These are phyloP conservation scores for Callorhinus ursinus DNA, from an alignment of 2,113 vertebrate genomes.

Conservation along the genomic window DNA sequence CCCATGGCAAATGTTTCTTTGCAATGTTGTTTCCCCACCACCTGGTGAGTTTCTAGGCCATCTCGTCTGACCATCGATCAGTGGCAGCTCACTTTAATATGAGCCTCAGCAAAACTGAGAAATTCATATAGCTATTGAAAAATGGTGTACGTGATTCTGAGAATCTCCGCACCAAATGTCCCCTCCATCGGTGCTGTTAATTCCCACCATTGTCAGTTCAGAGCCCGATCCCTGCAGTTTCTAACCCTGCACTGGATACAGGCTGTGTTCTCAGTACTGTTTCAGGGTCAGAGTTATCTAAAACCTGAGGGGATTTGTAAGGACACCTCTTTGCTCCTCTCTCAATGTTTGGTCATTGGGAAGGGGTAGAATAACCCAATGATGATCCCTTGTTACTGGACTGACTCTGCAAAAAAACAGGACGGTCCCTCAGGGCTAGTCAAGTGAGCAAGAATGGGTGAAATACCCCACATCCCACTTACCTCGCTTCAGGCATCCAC, in stretches of 20 bases:
- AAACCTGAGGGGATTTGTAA: neutral
- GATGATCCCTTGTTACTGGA: neutral
- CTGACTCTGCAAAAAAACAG: neutral
- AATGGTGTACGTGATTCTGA: neutral
- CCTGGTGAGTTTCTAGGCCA: neutral
- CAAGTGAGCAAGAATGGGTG: neutral
- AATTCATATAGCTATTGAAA: neutral
- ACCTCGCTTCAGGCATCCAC: conserved; percentile 82
- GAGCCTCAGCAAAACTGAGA: neutral
- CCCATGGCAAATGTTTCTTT: neutral
- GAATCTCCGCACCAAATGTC: neutral
- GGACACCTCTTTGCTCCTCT: neutral
- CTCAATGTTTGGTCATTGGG: fast-evolving
- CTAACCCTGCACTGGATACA: no score
- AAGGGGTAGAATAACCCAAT: neutral
- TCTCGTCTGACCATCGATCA: neutral
- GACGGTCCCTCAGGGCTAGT: neutral
- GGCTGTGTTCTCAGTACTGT: neutral
- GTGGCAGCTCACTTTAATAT: neutral
- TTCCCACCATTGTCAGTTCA: neutral
- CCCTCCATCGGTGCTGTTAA: neutral
- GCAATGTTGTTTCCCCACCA: neutral
- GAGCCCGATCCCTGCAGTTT: neutral
- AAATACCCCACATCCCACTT: conserved; percentile 50
- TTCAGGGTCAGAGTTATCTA: neutral